Evolutionary conservation across 1,140 invertebrate species (phyloP).

Genomic region (Drosophila takahashii): DNA sequence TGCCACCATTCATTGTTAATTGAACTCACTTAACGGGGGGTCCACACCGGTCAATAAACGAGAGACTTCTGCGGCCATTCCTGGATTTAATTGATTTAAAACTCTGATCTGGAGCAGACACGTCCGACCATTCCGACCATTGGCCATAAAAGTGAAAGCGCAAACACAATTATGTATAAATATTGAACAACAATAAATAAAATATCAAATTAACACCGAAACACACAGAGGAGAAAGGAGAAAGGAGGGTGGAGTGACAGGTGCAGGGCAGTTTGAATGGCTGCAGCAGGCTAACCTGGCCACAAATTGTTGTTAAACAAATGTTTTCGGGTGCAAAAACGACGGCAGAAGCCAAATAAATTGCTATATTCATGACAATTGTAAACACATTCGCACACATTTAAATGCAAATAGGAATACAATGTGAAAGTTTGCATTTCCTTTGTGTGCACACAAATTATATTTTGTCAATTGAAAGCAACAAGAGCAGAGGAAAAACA

Average conservation of each 20-base stretch:
- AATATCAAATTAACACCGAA: conserved; percentile 81
- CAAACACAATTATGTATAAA: conserved; percentile 78
- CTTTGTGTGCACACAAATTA: conserved; percentile 66
- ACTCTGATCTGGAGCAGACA: conserved; percentile 35
- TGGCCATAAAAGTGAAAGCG: conserved; percentile 48
- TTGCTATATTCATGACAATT: conserved; percentile 83
- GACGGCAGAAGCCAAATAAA: conserved; percentile 74
- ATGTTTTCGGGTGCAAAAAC: conserved; percentile 56
- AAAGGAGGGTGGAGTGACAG: conserved; percentile 16
- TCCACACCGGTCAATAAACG: conserved; percentile 7
- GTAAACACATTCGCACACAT: conserved; percentile 60
- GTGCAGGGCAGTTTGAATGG: conserved; percentile 6
- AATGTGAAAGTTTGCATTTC: conserved; percentile 70
- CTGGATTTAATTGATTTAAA: conserved; percentile 63
- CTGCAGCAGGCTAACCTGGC: conserved; percentile 42
- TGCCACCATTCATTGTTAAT: conserved; percentile 17
- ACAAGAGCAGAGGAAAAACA: conserved; percentile 2
- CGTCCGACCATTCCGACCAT: conserved; percentile 10
- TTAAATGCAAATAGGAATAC: conserved; percentile 49
- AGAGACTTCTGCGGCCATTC: conserved; percentile 16
- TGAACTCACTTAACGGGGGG: conserved; percentile 24
- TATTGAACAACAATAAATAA: conserved; percentile 80
- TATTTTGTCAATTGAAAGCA: conserved; percentile 55
- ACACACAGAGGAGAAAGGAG: conserved; percentile 10
- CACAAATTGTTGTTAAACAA: conserved; percentile 67